Base-by-base conservation (phyloP, 2,113 vertebrate genomes). In the Bufo bufo region DNA sequence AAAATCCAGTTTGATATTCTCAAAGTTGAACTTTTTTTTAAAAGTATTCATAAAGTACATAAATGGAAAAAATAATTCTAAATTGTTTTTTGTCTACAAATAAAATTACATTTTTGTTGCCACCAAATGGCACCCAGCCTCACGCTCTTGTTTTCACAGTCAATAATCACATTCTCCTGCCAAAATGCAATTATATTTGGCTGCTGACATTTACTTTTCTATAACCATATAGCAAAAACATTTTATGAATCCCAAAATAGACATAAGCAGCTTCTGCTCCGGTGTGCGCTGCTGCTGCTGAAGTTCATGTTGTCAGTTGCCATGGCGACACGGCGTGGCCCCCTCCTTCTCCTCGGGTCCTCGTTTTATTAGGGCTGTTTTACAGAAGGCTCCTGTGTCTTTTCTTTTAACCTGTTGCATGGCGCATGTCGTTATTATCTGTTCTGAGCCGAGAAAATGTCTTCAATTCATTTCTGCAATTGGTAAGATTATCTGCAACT, bases 191-290 rank as follows among this genome's bases (percentile, higher is more conserved):
- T 84, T 84, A 69, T 71, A 54, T 69, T 84, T 84, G 63, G 82
- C 65, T 84, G 59, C 82, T 54, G 82, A 84, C 63, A 84, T 84
- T 82, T 82, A 47, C 45, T 82, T 54, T 50, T 71, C 49, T 71
- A 69, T 84, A 84, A 84, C 82, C 20, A 84, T 69, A 84, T 54
- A 84, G 82, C 49, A 33, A 43, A 84, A 84, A 69, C 81, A 83
- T 83, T 69, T 84, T 71, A 54, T 71, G 63, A 71, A 71, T 84
- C 63, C 82, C 82, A 71, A 54, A 84, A 84, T 84, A 84, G 82
- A 84, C 12, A 19, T 33, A 69, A 54, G 45, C 82, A 33, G 65
- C 82, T 54, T 71, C 45, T 23, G 65, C 49, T 43, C 43, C 54
- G 69, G 82, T 54, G 33, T 69, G 82, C 33, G 33, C 33, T 69